Conservation (phyloP, 2,888 invertebrate genomes). For the Deroplatys truncata region DNA sequence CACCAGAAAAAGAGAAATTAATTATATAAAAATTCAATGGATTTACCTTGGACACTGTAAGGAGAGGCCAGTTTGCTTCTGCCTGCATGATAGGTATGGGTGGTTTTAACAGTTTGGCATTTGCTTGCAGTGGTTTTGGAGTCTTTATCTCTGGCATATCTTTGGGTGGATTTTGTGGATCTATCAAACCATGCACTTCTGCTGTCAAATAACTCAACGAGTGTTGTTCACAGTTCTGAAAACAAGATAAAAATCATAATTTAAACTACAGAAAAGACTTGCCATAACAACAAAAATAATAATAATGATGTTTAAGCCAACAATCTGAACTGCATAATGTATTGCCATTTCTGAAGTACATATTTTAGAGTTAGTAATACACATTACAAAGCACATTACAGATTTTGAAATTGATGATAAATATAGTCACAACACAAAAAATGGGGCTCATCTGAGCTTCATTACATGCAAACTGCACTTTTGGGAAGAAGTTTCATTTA, state of each 20-base stretch:
- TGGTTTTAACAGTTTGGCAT: conserved; percentile 76
- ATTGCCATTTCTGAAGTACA: no score
- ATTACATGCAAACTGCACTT: no score
- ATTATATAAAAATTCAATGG: neutral
- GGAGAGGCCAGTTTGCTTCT: conserved; percentile 96
- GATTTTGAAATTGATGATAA: no score
- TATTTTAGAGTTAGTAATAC: no score
- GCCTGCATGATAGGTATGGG: conserved; percentile 84
- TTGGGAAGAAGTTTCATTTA: no score
- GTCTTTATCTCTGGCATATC: conserved; percentile 53
- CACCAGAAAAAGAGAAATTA: no score
- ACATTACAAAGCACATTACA: no score
- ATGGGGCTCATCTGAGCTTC: no score
- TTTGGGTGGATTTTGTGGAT: conserved; percentile 38
- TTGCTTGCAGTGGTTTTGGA: conserved; percentile 68
- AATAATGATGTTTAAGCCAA: no score
- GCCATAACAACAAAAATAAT: no score
- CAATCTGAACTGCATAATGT: no score
- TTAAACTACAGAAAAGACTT: neutral
- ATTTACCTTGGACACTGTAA: conserved; percentile 79
- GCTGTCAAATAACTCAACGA: conserved; percentile 93
- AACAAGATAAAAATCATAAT: neutral
- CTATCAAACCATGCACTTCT: conserved; percentile 80
- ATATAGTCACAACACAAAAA: no score
- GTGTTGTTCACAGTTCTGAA: conserved; percentile 53